phyloP scores from a whole-genome alignment of 2,113 vertebrate genomes.

The Oreotragus oreotragus region DNA sequence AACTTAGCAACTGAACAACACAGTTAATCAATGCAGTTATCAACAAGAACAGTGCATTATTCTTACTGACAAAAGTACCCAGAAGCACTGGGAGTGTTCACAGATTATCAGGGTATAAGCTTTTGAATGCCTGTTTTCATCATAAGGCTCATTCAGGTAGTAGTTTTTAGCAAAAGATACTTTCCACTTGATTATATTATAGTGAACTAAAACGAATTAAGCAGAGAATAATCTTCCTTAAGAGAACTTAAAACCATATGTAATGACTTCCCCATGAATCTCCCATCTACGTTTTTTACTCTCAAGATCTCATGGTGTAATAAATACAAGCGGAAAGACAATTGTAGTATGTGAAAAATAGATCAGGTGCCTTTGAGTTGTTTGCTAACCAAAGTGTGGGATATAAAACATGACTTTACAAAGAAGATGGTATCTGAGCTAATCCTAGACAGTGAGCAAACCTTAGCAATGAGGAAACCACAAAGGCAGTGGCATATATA shows the following conservation, averaged over 20 bases:
- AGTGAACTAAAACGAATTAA: not conserved
- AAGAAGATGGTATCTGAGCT: not conserved
- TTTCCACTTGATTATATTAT: not conserved
- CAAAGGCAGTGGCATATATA: not conserved
- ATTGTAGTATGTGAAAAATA: not conserved
- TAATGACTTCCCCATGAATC: not conserved
- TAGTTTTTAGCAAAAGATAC: not conserved
- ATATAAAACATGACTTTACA: not conserved
- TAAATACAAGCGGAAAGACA: not conserved
- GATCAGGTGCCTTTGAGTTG: not conserved
- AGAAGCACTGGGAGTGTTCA: not conserved
- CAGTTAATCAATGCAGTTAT: not conserved
- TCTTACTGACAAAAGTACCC: not conserved
- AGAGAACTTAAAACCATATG: not conserved
- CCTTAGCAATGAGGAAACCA: not conserved
- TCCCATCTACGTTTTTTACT: not conserved
- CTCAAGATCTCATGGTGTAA: not conserved
- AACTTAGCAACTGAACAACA: not conserved
- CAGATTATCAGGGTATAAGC: not conserved
- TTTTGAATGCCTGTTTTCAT: not conserved
- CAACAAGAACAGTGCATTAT: not conserved
- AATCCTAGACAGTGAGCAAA: not conserved
- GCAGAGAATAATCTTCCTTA: not conserved
- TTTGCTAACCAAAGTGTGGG: not conserved
- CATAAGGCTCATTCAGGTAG: not conserved